Percentiles rank a stretch among this genome's conserved stretches.
phyloP scores from a whole-genome alignment of 2,797 vertebrate genomes.

The Okamejei kenojei region DNA sequence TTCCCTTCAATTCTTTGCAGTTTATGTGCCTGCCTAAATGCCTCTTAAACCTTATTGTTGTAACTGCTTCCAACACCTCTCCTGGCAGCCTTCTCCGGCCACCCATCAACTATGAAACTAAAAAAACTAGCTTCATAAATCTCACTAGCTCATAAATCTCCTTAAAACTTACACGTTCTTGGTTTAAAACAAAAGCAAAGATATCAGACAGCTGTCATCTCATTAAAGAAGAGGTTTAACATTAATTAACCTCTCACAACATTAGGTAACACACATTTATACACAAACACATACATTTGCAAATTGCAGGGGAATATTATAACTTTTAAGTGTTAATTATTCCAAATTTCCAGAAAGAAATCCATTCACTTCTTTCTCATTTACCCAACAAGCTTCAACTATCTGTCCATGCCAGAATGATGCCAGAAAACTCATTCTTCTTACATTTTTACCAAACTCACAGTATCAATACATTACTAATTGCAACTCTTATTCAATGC shows the following conservation, averaged over 20 bases:
- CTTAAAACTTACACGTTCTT: no score
- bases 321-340: not conserved
- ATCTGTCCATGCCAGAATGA: not conserved
- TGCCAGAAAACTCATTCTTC: not conserved
- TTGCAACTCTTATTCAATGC: constrained; percentile 4
- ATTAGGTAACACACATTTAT: not conserved
- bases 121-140: no score
- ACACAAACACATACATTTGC: not conserved
- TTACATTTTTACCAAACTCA: not conserved
- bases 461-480: not conserved
- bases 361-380: not conserved
- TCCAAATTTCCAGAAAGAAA: constrained; percentile 6
- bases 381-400: not conserved
- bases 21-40: no score
- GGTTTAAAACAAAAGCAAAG: no score
- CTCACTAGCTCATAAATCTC: no score
- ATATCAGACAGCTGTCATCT: not conserved
- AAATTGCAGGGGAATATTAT: not conserved
- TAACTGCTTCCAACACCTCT: no score
- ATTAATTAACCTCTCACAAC: not conserved
- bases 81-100: no score
- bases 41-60: no score
- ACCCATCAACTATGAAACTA: no score
- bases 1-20: no score
- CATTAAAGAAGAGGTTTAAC: not conserved